phyloP scores from a whole-genome alignment of 2,113 vertebrate genomes.

The Platichthys stellatus region DNA sequence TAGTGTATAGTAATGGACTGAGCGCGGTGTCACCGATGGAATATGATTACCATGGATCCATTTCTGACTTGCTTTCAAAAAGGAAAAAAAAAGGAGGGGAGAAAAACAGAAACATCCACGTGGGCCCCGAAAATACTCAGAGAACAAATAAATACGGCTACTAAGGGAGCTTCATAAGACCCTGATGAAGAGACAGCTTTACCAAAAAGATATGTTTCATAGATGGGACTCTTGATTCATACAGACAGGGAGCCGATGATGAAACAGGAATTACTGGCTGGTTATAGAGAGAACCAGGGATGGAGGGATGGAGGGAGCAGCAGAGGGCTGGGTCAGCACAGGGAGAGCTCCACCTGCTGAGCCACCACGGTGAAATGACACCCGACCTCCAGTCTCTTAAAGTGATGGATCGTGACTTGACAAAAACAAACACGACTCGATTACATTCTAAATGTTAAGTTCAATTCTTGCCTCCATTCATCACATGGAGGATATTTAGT shows the following conservation, averaged over 20 bases:
- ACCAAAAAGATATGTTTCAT: slow-evolving; percentile 75
- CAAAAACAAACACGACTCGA: too few species aligned
- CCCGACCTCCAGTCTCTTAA: background rate
- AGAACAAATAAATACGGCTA: slow-evolving; percentile 73
- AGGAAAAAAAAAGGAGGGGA: slow-evolving; percentile 19
- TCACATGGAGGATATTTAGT: background rate
- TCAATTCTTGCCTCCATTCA: background rate
- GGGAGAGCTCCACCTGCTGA: background rate
- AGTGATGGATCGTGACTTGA: background rate
- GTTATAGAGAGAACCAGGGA: slow-evolving; percentile 29
- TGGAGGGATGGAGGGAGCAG: slow-evolving; percentile 39
- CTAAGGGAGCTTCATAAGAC: slow-evolving; percentile 65
- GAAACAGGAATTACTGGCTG: slow-evolving; percentile 68
- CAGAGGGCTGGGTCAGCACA: slow-evolving; percentile 22
- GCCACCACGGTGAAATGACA: background rate
- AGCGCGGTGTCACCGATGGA: slow-evolving; percentile 69
- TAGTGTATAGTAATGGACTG: slow-evolving; percentile 70
- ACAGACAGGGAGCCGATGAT: slow-evolving; percentile 60
- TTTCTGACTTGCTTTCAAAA: slow-evolving; percentile 75
- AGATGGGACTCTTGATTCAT: slow-evolving; percentile 69
- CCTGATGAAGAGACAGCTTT: slow-evolving; percentile 69
- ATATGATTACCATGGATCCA: slow-evolving; percentile 83
- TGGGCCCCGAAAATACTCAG: slow-evolving; percentile 71
- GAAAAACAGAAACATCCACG: slow-evolving; percentile 46
- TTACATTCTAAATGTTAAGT: background rate